Base-by-base conservation (phyloP, 2,888 invertebrate species). In the Protophormia terraenovae region DNA sequence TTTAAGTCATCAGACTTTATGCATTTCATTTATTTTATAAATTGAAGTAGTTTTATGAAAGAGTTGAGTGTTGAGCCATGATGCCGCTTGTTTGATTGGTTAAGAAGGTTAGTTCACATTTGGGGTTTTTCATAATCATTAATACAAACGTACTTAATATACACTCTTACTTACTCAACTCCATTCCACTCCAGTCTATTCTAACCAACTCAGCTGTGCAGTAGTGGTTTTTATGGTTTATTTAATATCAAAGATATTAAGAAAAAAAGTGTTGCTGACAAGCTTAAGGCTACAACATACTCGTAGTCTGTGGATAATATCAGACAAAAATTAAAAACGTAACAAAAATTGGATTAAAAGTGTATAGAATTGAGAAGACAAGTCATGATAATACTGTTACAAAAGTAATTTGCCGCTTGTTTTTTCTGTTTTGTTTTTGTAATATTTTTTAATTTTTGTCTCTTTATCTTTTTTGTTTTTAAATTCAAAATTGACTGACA, bases 391-490 rank as follows among this genome's bases (percentile, higher is more conserved):
- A 73, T 69, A 60, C 53, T 55, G 22, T 69, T 50, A 50, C 55
- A 69, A 78, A 82, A 81, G 85, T 64, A 79, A 85, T 82, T 78
- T 85, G 85, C 85, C 85, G 85, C 85, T 50, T 62, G 62, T 78
- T 64, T 69, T 77, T 10, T 27, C 2, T 16, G 45, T 45, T 8
- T 32, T 58, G 55, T 16, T 41, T 24, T 41, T 41, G n/a, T n/a
- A n/a, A n/a, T n/a, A 3, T 14, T 35, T n/a, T 19, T 19, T 55
- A 38, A 77, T 67, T 19, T 82, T 75, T 75, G 78, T 82, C 81
- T 81, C 29, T 58, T 55, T 58, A 16, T 58, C 27, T 35, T 73
- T 55, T 77, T 67, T 47, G 16, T 7, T 41, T 67, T 19, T 55
- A 58, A 38, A 24, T n/a, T n/a, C n/a, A 3, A 14, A 32, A 71